These are phyloP conservation scores for Typhlichthys eigenmanni DNA, from an alignment of 2,797 vertebrate genomes.

Conservation along the genomic window DNA sequence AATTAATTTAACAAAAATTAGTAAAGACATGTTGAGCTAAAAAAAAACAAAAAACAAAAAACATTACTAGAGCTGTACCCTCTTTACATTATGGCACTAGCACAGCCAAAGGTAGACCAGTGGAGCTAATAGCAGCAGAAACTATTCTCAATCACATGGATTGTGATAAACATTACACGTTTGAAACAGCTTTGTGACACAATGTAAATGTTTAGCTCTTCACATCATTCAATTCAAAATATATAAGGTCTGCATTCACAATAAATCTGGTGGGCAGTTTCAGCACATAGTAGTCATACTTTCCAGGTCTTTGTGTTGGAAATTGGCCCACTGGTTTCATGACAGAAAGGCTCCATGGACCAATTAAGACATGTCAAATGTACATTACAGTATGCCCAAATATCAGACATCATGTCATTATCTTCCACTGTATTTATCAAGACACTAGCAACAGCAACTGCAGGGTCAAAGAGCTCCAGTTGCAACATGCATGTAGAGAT, in stretches of 20 bases:
- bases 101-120: constrained; percentile 6
- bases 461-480: background rate
- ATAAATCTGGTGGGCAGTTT: background rate
- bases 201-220: background rate
- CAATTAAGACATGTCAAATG: constrained; percentile 1
- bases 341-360: background rate
- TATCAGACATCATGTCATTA: background rate
- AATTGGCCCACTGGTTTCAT: background rate
- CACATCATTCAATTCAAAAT: background rate
- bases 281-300: background rate
- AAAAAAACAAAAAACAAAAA: background rate
- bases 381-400: background rate
- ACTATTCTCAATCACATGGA: constrained; percentile 2
- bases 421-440: background rate
- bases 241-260: background rate
- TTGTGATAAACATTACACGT: constrained; percentile 1
- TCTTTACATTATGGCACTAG: constrained; percentile 14
- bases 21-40: background rate
- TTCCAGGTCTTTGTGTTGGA: constrained; percentile 1
- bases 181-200: background rate
- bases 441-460: background rate
- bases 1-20: background rate
- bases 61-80: background rate
- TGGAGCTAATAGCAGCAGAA: background rate
- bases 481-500: constrained; percentile 8